Evolutionary conservation across 2,888 invertebrate genomes (phyloP).

Genomic region (Odontothrips loti): DNA sequence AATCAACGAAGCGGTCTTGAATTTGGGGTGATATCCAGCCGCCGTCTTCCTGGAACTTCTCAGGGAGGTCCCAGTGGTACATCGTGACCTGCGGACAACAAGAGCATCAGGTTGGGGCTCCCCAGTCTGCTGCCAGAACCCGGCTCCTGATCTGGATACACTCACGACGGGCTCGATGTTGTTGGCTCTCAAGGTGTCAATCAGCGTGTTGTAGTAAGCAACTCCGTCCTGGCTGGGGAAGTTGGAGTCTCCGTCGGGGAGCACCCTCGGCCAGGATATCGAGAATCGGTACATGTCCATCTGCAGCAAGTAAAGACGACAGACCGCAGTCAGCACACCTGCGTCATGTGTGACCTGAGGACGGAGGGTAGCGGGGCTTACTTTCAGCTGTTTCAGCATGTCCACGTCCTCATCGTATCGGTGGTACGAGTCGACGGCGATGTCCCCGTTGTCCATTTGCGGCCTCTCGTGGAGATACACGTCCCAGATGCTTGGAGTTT

Average conservation of each 20-base stretch:
- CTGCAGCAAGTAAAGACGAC: background rate
- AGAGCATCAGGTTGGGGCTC: background rate
- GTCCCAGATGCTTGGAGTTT: slow-evolving; percentile 64
- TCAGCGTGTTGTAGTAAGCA: background rate
- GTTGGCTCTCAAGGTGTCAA: background rate
- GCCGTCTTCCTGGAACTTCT: slow-evolving; percentile 59
- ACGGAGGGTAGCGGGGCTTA: slow-evolving; percentile 37
- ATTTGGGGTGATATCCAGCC: slow-evolving; percentile 56
- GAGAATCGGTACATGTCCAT: background rate
- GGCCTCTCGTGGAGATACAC: slow-evolving; percentile 54
- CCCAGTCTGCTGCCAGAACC: too few species aligned
- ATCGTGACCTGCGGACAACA: slow-evolving; percentile 50
- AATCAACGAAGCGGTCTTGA: slow-evolving; percentile 54
- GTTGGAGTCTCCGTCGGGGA: background rate
- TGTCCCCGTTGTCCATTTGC: slow-evolving; percentile 55
- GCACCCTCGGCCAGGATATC: slow-evolving; percentile 43
- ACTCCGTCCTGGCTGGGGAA: background rate
- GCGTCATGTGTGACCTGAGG: background rate
- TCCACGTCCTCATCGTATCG: slow-evolving; percentile 56
- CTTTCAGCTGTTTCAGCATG: slow-evolving; percentile 53
- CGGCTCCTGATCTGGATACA: background rate
- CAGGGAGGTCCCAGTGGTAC: slow-evolving; percentile 67
- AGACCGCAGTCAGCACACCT: background rate
- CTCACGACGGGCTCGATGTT: background rate
- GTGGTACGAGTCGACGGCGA: slow-evolving; percentile 62